Percentiles rank a stretch among this genome's conserved stretches.
phyloP scores from a whole-genome alignment of 2,113 vertebrate genomes.

The Amphiprion percula region DNA sequence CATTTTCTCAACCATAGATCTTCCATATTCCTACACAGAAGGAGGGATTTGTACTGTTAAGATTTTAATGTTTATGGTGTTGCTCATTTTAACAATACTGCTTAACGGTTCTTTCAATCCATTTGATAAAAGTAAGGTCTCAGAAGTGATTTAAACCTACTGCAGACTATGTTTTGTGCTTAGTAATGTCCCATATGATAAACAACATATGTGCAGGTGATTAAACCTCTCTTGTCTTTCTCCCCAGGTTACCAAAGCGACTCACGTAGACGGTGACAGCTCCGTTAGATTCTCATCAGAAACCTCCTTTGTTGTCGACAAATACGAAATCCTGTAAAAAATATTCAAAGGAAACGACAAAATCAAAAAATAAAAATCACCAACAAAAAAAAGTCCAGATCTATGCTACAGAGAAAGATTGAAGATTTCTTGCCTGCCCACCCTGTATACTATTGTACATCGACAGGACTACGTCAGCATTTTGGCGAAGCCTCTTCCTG shows the following conservation, averaged over 20 bases:
- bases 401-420: constrained; percentile 71
- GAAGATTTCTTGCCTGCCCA: constrained; percentile 77
- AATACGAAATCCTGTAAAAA: constrained; percentile 96
- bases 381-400: constrained; percentile 66
- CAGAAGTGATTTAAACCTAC: too few relatives aligned
- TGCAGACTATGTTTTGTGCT: too few relatives aligned
- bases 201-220: neutral
- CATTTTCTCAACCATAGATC: too few relatives aligned
- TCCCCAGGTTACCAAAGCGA: constrained; percentile 94
- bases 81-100: too few relatives aligned
- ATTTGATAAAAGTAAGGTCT: too few relatives aligned
- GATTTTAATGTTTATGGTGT: too few relatives aligned
- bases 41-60: too few relatives aligned
- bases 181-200: too few relatives aligned
- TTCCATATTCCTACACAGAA: too few relatives aligned
- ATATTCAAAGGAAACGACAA: constrained; percentile 33
- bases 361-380: constrained; percentile 65
- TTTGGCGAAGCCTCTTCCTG: constrained; percentile 55
- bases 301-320: constrained; percentile 96
- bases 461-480: constrained; percentile 63
- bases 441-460: constrained; percentile 72
- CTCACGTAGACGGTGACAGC: constrained; percentile 91
- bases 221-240: neutral
- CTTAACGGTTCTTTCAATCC: too few relatives aligned
- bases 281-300: constrained; percentile 94